A percentile compares a stretch with the other conserved stretches of the same genome.
Conservation (phyloP, 2,113 vertebrate species). For the Seriola aureovittata region DNA sequence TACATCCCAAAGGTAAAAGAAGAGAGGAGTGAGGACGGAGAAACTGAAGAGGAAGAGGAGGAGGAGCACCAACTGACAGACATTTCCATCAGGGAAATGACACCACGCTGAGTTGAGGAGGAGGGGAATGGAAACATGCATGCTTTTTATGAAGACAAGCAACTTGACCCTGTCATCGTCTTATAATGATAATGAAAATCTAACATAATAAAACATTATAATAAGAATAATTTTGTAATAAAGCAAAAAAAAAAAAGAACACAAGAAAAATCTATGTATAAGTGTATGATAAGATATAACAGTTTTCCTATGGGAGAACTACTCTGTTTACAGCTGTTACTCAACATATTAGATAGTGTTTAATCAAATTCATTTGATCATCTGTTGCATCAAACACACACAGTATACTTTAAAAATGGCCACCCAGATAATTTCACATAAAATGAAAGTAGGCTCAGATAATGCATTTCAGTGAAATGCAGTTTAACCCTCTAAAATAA, state of each 20-base stretch:
- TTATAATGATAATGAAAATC: constrained; percentile 71
- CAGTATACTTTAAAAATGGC: constrained; percentile 24
- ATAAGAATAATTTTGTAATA: constrained; percentile 81
- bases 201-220: constrained; percentile 74
- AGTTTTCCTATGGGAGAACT: constrained; percentile 69
- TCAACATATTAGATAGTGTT: constrained; percentile 65
- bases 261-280: constrained; percentile 74
- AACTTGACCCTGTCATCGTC: constrained; percentile 75
- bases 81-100: constrained; percentile 52
- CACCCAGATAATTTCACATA: constrained; percentile 32
- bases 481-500: constrained; percentile 38
- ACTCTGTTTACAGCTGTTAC: constrained; percentile 79
- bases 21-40: constrained; percentile 50
- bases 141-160: constrained; percentile 83
- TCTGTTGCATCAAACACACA: constrained; percentile 42
- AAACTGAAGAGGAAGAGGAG: constrained; percentile 27
- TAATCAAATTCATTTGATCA: constrained; percentile 54
- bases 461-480: constrained; percentile 74
- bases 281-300: constrained; percentile 73
- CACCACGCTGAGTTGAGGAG: constrained; percentile 51
- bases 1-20: constrained; percentile 77
- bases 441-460: constrained; percentile 40
- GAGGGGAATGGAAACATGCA: constrained; percentile 78
- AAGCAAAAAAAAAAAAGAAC: constrained; percentile 64
- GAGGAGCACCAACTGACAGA: constrained; percentile 46